Evolutionary conservation across 2,797 vertebrate genomes (phyloP), one percentile per base, ranked within the genome.

Genomic region (Pogonophryne albipinna): DNA sequence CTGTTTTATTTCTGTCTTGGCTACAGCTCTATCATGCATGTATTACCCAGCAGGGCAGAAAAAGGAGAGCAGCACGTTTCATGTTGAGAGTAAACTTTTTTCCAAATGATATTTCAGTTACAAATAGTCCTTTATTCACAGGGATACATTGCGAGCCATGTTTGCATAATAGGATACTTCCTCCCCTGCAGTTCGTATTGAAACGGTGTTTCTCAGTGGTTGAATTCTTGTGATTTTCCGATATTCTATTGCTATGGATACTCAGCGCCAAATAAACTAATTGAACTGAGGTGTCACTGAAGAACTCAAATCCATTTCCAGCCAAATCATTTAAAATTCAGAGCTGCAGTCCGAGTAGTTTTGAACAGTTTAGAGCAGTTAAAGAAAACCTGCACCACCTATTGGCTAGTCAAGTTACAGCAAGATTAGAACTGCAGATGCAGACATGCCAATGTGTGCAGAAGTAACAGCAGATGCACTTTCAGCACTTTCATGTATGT

Each of bases 341-440:
- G 46, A 64, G 46, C 57, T 49, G 62, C 51, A 45, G n/a, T 51
- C 7, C 1, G n/a, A 49, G 53, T 50, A 34, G 41, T 23, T 61
- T 67, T 20, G 15, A 42, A 52, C 13, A 15, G 34, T 38, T 38
- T 38, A 38, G 34, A 19, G 42, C 27, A 67, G 6, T 41, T 23
- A 34, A n/a, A 52, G 74, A 46, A 41, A 68, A 80, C 42, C 57
- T 76, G 59, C 19, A 3, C 81, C 80, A 77, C 83, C 78, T 72
- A 79, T 57, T 81, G 85, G 67, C 51, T 42, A 67, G 0, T 9
- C 58, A 38, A 27, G 13, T 53, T 23, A 79, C 19, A 49, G 62
- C 66, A 69, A 23, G 34, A 20, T 69, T 10, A 52, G 23, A 57
- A 0, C 3, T 60, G 23, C 31, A 64, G 13, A 44, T 19, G 34